Evolutionary conservation across 64 coral and sea anemone genomes (phyloP).

Genomic region (Porites lutea): DNA sequence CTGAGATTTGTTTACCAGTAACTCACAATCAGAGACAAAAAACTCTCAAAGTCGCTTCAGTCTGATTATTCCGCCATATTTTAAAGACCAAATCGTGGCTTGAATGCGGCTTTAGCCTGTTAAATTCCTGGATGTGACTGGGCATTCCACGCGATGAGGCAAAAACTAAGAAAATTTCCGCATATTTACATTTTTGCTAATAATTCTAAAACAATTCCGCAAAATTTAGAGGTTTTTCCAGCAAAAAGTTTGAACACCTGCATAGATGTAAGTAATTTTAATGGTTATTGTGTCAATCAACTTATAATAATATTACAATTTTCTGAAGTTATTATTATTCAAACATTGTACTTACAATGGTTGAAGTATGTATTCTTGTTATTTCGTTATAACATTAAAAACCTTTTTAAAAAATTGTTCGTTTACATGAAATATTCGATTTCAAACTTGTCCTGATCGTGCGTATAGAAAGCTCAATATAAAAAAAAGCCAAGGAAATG

Average conservation of each 20-base stretch:
- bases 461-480: slow-evolving; percentile 26
- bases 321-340: background rate
- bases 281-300: slow-evolving; percentile 25
- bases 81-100: too few relatives aligned
- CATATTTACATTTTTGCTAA: background rate
- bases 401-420: background rate
- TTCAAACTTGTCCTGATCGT: slow-evolving; percentile 22
- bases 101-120: too few relatives aligned
- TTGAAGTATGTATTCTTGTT: too few relatives aligned
- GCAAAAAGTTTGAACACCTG: slow-evolving; percentile 20
- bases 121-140: too few relatives aligned
- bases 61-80: too few relatives aligned
- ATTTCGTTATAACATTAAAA: too few relatives aligned
- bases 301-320: slow-evolving; percentile 35
- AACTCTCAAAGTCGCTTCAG: too few relatives aligned
- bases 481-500: slow-evolving; percentile 30
- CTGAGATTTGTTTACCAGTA: too few relatives aligned
- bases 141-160: too few relatives aligned
- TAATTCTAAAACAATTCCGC: slow-evolving; percentile 3
- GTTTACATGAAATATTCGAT: slow-evolving; percentile 14
- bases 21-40: too few relatives aligned
- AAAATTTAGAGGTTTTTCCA: slow-evolving; percentile 25
- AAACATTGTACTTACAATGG: too few relatives aligned
- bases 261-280: slow-evolving; percentile 30
- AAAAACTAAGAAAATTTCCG: background rate